These are phyloP conservation scores for Encarsia formosa DNA, from an alignment of 2,888 invertebrate species.

Conservation along the genomic window DNA sequence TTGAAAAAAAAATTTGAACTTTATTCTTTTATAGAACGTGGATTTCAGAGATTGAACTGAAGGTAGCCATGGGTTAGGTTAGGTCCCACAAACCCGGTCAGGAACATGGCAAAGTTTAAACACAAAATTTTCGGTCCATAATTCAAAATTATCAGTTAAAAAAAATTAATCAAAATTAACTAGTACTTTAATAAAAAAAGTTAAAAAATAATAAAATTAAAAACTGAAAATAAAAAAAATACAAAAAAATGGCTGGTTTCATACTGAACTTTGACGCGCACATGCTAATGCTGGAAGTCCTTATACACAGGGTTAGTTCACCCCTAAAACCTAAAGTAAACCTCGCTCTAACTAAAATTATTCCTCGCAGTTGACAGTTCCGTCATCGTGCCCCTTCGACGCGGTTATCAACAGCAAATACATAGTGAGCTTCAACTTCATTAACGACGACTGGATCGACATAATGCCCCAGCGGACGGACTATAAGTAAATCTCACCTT, in stretches of 20 bases:
- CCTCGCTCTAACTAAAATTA: too few relatives aligned
- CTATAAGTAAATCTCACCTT: slow-evolving; percentile 29
- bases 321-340: too few relatives aligned
- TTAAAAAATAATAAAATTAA: background rate
- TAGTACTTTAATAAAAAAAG: background rate
- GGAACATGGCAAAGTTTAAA: slow-evolving; percentile 13
- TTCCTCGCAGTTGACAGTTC: slow-evolving; percentile 37
- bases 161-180: background rate
- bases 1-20: too few relatives aligned
- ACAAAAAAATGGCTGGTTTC: slow-evolving; percentile 38
- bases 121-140: slow-evolving; percentile 17
- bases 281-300: slow-evolving; percentile 43
- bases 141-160: slow-evolving; percentile 14
- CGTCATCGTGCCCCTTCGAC: slow-evolving; percentile 36
- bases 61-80: too few relatives aligned
- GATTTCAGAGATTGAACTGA: too few relatives aligned
- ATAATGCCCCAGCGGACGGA: slow-evolving; percentile 38
- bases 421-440: slow-evolving; percentile 39
- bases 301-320: slow-evolving; percentile 38
- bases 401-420: slow-evolving; percentile 37
- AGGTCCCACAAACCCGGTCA: background rate
- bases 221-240: background rate
- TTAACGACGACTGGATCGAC: slow-evolving; percentile 41
- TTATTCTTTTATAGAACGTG: too few relatives aligned
- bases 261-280: slow-evolving; percentile 38